Conservation (phyloP, 2,888 invertebrate genomes). For the Prosapia bicincta region DNA sequence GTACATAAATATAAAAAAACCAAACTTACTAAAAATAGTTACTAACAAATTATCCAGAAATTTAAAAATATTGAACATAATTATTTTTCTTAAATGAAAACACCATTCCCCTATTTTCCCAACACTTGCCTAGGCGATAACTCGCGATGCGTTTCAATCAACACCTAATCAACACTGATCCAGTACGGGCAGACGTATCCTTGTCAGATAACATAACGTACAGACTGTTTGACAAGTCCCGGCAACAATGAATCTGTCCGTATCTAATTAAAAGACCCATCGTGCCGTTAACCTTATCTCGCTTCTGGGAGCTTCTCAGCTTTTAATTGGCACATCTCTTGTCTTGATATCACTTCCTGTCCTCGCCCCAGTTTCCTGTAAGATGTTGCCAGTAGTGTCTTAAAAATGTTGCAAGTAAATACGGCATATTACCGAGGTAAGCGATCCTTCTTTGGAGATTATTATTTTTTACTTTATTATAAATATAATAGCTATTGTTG, state of each 20-base stretch:
- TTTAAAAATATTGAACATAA: no score
- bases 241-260: neutral
- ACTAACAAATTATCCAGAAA: no score
- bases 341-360: slow-evolving; percentile 7
- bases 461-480: no score
- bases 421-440: neutral
- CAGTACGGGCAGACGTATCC: neutral
- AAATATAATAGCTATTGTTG: no score
- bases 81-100: no score
- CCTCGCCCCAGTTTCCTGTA: neutral
- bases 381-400: neutral
- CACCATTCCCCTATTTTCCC: no score
- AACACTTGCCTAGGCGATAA: no score
- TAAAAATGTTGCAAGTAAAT: neutral
- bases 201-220: neutral
- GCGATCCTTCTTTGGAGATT: neutral
- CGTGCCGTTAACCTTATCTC: neutral
- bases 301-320: neutral
- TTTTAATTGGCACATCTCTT: slow-evolving; percentile 17
- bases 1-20: no score
- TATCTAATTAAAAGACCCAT: neutral
- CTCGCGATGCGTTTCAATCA: neutral
- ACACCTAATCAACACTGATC: neutral
- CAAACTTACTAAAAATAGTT: no score
- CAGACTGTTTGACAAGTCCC: neutral